These are phyloP conservation scores for Python bivittatus DNA, from an alignment of 2,113 vertebrate genomes.

Conservation along the genomic window DNA sequence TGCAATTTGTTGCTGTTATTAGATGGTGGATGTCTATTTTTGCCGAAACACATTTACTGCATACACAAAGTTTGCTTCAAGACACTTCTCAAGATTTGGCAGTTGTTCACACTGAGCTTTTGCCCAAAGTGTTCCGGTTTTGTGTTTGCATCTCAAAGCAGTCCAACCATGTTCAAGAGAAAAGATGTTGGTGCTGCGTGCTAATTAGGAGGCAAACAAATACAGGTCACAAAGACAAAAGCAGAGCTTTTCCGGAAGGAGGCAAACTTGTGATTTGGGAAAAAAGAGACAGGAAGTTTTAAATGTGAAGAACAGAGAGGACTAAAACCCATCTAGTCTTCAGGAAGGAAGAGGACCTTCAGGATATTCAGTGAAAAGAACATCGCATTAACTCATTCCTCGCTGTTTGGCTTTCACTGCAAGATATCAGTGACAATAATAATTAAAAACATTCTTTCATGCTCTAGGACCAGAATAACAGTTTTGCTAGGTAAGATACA, in stretches of 20 bases:
- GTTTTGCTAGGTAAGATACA: neutral
- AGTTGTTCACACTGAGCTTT: conserved; percentile 25
- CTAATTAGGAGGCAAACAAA: conserved; percentile 73
- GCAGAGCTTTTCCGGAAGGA: conserved; percentile 69
- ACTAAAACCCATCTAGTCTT: conserved; percentile 62
- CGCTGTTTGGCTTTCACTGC: conserved; percentile 16
- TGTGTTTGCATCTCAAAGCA: conserved; percentile 48
- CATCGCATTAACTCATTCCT: conserved; percentile 53
- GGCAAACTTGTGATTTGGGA: conserved; percentile 72
- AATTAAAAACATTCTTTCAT: neutral
- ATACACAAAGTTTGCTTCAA: fast-evolving
- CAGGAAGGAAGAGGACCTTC: conserved; percentile 41
- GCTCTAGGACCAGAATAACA: neutral
- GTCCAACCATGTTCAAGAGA: conserved; percentile 50
- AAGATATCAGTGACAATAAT: neutral
- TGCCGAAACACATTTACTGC: neutral
- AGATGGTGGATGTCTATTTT: neutral
- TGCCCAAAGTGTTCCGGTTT: conserved; percentile 43
- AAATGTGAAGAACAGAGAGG: conserved; percentile 63
- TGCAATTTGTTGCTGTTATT: neutral
- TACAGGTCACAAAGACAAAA: conserved; percentile 73
- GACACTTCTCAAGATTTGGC: neutral
- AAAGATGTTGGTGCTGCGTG: conserved; percentile 66
- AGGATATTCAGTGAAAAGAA: conserved; percentile 36
- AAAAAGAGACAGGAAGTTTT: conserved; percentile 75